Conservation (phyloP, 2,113 vertebrate species). For the Pangasianodon hypophthalmus region DNA sequence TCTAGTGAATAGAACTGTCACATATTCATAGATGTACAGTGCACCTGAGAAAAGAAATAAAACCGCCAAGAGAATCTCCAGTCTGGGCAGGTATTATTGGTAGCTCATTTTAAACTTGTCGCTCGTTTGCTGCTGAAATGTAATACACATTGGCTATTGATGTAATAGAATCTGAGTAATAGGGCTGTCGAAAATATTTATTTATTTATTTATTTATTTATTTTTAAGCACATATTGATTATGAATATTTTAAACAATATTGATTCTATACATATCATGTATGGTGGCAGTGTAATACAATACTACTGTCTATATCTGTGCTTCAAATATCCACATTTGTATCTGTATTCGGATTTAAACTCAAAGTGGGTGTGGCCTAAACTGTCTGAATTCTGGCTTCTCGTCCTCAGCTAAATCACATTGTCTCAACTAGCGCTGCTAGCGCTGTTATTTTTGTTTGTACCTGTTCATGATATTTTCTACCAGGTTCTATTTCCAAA, state of each 20-base stretch:
- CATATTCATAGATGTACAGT: background rate
- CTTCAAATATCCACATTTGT: background rate
- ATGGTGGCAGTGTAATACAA: background rate
- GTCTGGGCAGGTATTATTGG: background rate
- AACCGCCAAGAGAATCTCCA: background rate
- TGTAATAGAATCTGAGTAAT: background rate
- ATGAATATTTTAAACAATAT: background rate
- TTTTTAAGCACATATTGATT: background rate
- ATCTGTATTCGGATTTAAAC: background rate
- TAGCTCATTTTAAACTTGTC: background rate
- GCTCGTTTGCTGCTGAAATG: background rate
- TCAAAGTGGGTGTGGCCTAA: background rate
- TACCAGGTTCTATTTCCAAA: background rate
- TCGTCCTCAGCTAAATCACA: background rate
- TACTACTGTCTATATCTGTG: background rate
- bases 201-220: background rate
- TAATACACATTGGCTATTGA: background rate
- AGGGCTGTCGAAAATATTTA: background rate
- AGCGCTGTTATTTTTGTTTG: background rate
- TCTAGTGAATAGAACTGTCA: conserved; percentile 34
- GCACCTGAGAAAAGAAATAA: background rate
- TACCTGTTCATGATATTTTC: background rate
- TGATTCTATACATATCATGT: background rate
- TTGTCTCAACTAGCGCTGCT: background rate
- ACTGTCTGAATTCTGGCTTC: background rate